phyloP scores from a whole-genome alignment of 1,140 invertebrate species.

The Goniozus legneri region DNA sequence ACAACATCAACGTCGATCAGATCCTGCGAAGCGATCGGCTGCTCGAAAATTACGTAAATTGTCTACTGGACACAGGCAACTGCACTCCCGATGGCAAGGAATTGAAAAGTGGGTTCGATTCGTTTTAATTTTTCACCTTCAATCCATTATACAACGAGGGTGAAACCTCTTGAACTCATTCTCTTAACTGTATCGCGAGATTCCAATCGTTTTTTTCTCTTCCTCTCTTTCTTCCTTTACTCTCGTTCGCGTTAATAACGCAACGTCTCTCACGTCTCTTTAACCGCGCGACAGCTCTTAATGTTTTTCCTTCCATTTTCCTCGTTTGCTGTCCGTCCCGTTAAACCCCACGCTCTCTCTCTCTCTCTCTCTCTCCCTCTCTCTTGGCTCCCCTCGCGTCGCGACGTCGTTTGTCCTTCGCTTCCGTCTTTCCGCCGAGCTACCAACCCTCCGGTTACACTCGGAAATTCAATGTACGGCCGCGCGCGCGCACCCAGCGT shows the following conservation, averaged over 20 bases:
- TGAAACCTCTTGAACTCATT: too few relatives aligned
- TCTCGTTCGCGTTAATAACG: too few relatives aligned
- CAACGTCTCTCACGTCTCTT: too few relatives aligned
- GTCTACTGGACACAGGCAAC: slow-evolving; percentile 60
- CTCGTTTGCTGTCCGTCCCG: background rate
- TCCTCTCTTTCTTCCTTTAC: background rate
- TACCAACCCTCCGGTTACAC: too few relatives aligned
- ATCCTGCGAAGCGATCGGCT: slow-evolving; percentile 67
- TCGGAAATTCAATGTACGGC: too few relatives aligned
- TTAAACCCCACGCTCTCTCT: background rate
- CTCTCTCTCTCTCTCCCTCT: background rate
- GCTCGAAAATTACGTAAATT: slow-evolving; percentile 65
- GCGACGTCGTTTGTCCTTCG: too few relatives aligned
- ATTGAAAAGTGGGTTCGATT: slow-evolving; percentile 66
- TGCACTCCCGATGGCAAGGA: slow-evolving; percentile 71
- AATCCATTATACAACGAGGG: too few relatives aligned
- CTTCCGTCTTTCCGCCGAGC: too few relatives aligned
- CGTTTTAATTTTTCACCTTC: slow-evolving; percentile 1
- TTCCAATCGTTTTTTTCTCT: slow-evolving; percentile 13
- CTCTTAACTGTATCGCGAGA: too few relatives aligned
- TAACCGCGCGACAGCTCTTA: too few relatives aligned
- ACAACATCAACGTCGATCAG: slow-evolving; percentile 68
- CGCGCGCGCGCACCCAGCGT: too few relatives aligned
- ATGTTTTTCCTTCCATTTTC: background rate
- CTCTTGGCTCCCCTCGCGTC: background rate